Evolutionary conservation across 2,113 vertebrate genomes (phyloP).

Genomic region (Oriolus oriolus): DNA sequence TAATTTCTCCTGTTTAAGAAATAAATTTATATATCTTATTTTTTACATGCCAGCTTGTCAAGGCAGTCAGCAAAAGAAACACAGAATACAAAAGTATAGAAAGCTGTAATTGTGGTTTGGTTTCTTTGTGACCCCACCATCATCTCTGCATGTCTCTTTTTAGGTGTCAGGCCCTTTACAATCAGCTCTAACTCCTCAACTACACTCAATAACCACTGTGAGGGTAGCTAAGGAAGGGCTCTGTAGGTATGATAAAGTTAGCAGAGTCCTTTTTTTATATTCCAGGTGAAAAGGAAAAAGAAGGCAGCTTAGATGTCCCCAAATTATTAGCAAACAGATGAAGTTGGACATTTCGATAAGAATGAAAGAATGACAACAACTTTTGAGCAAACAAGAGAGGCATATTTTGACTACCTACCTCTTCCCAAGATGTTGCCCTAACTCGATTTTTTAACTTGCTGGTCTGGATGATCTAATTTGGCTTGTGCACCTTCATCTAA

Average conservation of each 20-base stretch:
- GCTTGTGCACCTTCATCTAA: neutral
- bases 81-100: neutral
- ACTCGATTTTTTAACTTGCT: neutral
- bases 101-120: neutral
- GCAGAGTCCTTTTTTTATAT: rapidly evolving
- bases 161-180: neutral
- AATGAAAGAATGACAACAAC: neutral
- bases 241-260: neutral
- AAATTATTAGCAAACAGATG: neutral
- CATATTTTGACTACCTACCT: neutral
- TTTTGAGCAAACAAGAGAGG: neutral
- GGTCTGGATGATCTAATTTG: neutral
- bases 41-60: neutral
- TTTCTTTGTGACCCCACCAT: neutral
- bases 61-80: neutral
- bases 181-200: neutral
- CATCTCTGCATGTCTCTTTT: neutral
- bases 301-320: neutral
- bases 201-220: neutral
- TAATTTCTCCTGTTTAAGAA: neutral
- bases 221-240: neutral
- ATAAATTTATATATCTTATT: neutral
- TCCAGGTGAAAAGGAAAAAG: neutral
- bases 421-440: neutral
- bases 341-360: neutral